phyloP scores from a whole-genome alignment of 2,113 vertebrate genomes.

The Thermophis baileyi region DNA sequence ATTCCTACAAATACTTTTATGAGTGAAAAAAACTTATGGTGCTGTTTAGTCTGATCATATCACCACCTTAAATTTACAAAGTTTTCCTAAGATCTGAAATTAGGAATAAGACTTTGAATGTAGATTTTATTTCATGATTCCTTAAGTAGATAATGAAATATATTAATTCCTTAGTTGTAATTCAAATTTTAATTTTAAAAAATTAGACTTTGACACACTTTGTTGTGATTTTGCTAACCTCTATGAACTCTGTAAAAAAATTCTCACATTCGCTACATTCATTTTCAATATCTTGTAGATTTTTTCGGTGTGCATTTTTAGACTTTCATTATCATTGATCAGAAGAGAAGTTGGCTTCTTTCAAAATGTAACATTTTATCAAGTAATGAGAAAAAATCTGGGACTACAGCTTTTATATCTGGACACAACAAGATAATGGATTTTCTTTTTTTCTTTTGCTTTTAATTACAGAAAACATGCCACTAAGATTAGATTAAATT shows the following conservation, averaged over 20 bases:
- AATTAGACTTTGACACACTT: not conserved
- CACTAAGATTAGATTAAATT: not conserved
- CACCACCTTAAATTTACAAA: not conserved
- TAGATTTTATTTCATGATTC: not conserved
- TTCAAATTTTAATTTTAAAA: not conserved
- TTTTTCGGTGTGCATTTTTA: not conserved
- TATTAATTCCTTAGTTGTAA: not conserved
- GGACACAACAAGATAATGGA: not conserved
- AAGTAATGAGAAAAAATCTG: not conserved
- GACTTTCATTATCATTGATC: not conserved
- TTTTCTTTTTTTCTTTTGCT: not conserved
- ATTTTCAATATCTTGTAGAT: not conserved
- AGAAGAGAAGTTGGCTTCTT: not conserved
- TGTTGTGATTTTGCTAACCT: not conserved
- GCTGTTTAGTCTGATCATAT: not conserved
- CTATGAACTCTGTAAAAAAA: not conserved
- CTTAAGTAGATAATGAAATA: not conserved
- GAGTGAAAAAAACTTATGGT: not conserved
- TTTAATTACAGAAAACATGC: not conserved
- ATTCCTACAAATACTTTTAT: not conserved
- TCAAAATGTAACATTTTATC: not conserved
- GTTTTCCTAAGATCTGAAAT: not conserved
- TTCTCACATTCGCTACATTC: not conserved
- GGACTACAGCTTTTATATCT: not conserved
- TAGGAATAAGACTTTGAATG: too few relatives aligned